Evolutionary conservation across 35 echinoderm and acorn worm genomes (phyloP), one percentile per base, ranked within the genome.

Genomic region (Nesometra sesokonis): DNA sequence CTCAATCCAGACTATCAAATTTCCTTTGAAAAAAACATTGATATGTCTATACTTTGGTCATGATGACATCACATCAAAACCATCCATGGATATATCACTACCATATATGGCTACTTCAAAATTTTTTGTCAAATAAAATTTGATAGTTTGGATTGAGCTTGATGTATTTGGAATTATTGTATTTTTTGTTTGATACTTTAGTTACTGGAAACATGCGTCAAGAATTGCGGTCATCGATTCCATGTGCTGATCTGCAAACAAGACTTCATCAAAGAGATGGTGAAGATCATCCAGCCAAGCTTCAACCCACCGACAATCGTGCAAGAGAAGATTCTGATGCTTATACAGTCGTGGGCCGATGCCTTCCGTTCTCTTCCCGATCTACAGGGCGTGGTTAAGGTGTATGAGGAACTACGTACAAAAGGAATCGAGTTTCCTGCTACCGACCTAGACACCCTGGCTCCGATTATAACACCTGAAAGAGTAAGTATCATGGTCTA

Each of bases 371-470:
- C 77, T 36, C 85, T 89, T 23, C 77, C 87, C 0, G 90, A 91
- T 52, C 78, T 99, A 31, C 96, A 94, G 11, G 96, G 96, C 3
- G 92, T 99, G 9, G 96, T 99, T 37, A 93, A 99, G 86, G 93
- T 99, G 27, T 99, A 99, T 47, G 92, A 93, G 46, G 96, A 99
- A 81, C 79, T 98, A 78, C 93, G 89, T 77, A 84, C 85, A 36
- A 98, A 98, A 86, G 93, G 92, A 17, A 98, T 98, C 78, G 95
- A 98, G 78, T 98, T 98, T 77, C 95, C 95, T 11, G 87, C 95
- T 19, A 94, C 87, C 32, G 90, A 98, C 79, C 77, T 98, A 34
- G 95, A 98, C 52, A 83, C 89, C 47, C 77, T 98, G 81, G 86
- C 95, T 33, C 95, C 92, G 0, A 90, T 94, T 67, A 88, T 88